Evolutionary conservation across 2,888 invertebrate genomes (phyloP).

Genomic region (Diadegma fenestrale): DNA sequence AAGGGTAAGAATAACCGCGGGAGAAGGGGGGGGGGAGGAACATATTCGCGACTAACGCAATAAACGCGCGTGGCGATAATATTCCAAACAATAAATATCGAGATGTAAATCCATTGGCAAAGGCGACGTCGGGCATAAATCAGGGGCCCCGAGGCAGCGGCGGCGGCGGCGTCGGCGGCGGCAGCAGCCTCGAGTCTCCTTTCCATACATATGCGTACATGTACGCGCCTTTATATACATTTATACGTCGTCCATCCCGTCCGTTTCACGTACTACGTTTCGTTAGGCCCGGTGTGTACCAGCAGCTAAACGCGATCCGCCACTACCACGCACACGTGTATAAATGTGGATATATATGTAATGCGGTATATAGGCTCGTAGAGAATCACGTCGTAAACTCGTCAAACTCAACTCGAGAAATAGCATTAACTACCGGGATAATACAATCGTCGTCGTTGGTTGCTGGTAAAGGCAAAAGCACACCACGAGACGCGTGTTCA

Average conservation of each 20-base stretch:
- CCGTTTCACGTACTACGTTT: constrained; percentile 72
- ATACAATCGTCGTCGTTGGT: constrained; percentile 82
- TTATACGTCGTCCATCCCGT: constrained; percentile 63
- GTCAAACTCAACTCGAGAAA: constrained; percentile 84
- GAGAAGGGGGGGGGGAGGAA: not conserved
- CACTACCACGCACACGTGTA: not conserved
- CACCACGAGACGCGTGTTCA: constrained; percentile 12
- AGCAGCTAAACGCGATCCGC: constrained; percentile 44
- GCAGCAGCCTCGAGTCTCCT: constrained; percentile 62
- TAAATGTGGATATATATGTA: constrained; percentile 13
- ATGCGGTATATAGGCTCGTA: constrained; percentile 56
- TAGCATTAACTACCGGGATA: constrained; percentile 84
- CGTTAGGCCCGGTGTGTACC: constrained; percentile 68
- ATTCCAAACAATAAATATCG: constrained; percentile 84
- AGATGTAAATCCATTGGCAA: constrained; percentile 85
- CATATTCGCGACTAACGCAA: constrained; percentile 80
- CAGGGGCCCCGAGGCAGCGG: constrained; percentile 74
- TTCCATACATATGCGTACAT: not conserved
- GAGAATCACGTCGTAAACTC: constrained; percentile 82
- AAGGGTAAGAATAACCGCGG: not conserved
- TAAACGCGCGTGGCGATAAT: constrained; percentile 83
- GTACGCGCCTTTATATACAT: not conserved
- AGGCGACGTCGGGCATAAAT: constrained; percentile 84
- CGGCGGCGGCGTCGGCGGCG: constrained; percentile 54
- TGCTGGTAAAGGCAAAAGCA: constrained; percentile 20